These are phyloP conservation scores for Agrochola lota DNA, from an alignment of 2,888 invertebrate species.

Conservation along the genomic window DNA sequence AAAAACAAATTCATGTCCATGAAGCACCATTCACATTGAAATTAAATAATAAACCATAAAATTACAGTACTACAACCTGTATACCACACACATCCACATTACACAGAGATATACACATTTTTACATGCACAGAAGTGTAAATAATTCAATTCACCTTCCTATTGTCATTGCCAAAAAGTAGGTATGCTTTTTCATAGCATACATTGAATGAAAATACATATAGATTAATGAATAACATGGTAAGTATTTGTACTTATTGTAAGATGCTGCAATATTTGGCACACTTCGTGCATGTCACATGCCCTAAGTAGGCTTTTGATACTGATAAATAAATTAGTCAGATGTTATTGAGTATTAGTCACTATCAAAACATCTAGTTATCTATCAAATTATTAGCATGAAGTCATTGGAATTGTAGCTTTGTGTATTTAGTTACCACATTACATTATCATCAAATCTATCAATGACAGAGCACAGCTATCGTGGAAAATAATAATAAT, in stretches of 20 bases:
- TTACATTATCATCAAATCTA: slow-evolving; percentile 9
- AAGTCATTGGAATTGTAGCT: background rate
- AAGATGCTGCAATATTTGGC: background rate
- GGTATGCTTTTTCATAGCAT: background rate
- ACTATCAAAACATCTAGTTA: background rate
- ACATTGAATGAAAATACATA: background rate
- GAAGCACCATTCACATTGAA: background rate
- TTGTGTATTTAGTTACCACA: background rate
- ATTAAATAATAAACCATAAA: background rate
- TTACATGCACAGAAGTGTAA: background rate
- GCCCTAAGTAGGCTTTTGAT: background rate
- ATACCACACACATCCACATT: too few relatives aligned
- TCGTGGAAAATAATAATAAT: slow-evolving; percentile 1
- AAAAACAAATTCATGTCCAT: slow-evolving; percentile 8
- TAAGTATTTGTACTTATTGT: background rate
- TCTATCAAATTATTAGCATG: background rate
- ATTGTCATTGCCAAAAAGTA: background rate
- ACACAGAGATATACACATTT: background rate
- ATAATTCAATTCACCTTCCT: background rate
- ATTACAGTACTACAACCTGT: background rate
- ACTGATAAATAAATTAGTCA: slow-evolving; percentile 1
- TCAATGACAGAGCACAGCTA: slow-evolving; percentile 1
- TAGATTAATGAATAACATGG: background rate
- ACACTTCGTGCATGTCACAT: background rate
- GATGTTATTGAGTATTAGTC: background rate